Base-by-base conservation (phyloP, 2,113 vertebrate genomes). In the Psettodes erumei region DNA sequence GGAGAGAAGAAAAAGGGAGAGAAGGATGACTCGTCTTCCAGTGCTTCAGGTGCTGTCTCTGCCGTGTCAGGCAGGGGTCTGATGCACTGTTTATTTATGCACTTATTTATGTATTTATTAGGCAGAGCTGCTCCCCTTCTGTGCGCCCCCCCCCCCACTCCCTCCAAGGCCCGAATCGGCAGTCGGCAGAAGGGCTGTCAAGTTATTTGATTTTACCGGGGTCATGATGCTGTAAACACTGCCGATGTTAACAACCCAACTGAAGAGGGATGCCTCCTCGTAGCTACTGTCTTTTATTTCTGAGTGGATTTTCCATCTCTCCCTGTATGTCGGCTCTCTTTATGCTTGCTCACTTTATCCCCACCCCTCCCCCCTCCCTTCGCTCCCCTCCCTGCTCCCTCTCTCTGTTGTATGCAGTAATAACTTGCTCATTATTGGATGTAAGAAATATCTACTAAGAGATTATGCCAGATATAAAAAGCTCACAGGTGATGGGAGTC, bases 401-500 rank as follows among this genome's bases (percentile, higher is more conserved):
- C 45, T 77, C 81, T 88, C 71, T 78, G 84, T 91, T 89, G 89
- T 88, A 87, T 83, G 80, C 85, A 85, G 88, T 88, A 91, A 92
- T 94, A 92, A 93, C 87, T 74, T 74, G 89, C 90, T 93, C 91
- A 89, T 94, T 93, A 92, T 92, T 83, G 90, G 89, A 90, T 90
- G 86, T 89, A 89, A 80, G 84, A 90, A 91, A 92, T 86, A 92
- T 88, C 89, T 89, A 89, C 92, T 90, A 88, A 90, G 91, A 93
- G 91, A 93, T 94, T 93, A 92, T 86, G 71, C 85, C 75, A 87
- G 82, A 92, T 93, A 93, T 91, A 93, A 91, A 90, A 93, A 90
- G 88, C 87, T 86, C 86, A 82, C 75, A 91, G 90, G 88, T 92
- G 88, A 89, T 84, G 76, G 78, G 84, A 89, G 89, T 90, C 73